Percentiles rank a stretch among this genome's conserved stretches.
Evolutionary conservation across 2,797 vertebrate species (phyloP).

Genomic region (Chaetophractus vellerosus): DNA sequence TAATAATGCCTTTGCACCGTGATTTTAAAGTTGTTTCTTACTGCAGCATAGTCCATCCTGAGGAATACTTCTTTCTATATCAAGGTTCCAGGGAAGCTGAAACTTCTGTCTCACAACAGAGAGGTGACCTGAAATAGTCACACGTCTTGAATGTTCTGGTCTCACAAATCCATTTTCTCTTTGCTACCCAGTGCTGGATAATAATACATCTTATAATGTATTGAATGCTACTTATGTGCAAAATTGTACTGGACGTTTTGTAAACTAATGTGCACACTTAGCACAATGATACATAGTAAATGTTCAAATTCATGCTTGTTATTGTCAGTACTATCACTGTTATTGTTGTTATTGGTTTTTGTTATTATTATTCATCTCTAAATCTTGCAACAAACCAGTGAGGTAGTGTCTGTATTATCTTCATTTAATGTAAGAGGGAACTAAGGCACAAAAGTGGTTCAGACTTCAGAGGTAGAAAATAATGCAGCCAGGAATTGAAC

Average conservation of each 20-base stretch:
- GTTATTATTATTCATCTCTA: neutral
- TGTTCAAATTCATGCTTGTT: neutral
- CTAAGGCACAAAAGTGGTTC: neutral
- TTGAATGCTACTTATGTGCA: neutral
- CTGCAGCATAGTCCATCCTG: neutral
- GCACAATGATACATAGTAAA: neutral
- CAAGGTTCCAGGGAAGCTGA: neutral
- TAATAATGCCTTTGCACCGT: neutral
- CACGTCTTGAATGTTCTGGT: neutral
- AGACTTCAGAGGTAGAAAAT: neutral
- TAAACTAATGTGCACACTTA: neutral
- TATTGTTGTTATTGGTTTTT: no score
- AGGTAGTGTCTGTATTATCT: neutral
- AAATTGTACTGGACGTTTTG: neutral
- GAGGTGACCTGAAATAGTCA: constrained; percentile 14
- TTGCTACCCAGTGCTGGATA: neutral
- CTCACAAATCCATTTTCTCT: neutral
- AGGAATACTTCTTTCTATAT: neutral
- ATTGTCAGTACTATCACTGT: neutral
- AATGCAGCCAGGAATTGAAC: neutral
- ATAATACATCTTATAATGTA: neutral
- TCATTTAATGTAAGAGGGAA: neutral
- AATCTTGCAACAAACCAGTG: neutral
- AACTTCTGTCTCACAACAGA: neutral
- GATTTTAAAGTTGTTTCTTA: constrained; percentile 36